A percentile compares a stretch with the other conserved stretches of the same genome.
Evolutionary conservation across 2,888 invertebrate species (phyloP).

Genomic region (Brachyptera putata): DNA sequence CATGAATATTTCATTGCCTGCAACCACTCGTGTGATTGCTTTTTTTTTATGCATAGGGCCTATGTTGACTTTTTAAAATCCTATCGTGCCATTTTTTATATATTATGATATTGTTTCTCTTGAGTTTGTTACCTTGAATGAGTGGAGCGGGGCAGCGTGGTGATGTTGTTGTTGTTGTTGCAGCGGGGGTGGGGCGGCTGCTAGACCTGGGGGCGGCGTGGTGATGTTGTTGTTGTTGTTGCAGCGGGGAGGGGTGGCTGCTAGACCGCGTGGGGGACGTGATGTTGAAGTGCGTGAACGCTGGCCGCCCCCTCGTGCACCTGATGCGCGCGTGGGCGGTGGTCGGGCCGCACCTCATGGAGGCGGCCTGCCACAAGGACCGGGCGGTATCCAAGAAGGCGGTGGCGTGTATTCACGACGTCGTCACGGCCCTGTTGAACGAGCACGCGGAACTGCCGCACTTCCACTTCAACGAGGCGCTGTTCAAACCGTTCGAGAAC

Average conservation of each 20-base stretch:
- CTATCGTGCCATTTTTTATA: too few relatives aligned
- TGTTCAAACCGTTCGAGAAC: conserved; percentile 93
- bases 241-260: conserved; percentile 49
- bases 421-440: conserved; percentile 80
- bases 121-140: too few relatives aligned
- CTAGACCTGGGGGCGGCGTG: too few relatives aligned
- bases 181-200: too few relatives aligned
- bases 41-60: too few relatives aligned
- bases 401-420: conserved; percentile 83
- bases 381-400: conserved; percentile 84
- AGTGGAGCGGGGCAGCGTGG: too few relatives aligned
- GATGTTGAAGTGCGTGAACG: conserved; percentile 78
- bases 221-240: too few relatives aligned
- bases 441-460: conserved; percentile 85
- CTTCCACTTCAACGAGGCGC: conserved; percentile 92
- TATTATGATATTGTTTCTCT: too few relatives aligned
- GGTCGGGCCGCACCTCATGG: conserved; percentile 89
- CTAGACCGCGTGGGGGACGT: conserved; percentile 84
- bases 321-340: conserved; percentile 90
- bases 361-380: conserved; percentile 91
- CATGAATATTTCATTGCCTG: too few relatives aligned
- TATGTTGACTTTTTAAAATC: too few relatives aligned
- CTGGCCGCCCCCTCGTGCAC: conserved; percentile 83
- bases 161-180: too few relatives aligned
- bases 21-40: too few relatives aligned